Evolutionary conservation across 1,140 invertebrate genomes (phyloP).

Genomic region (Sarcophaga peregrina): DNA sequence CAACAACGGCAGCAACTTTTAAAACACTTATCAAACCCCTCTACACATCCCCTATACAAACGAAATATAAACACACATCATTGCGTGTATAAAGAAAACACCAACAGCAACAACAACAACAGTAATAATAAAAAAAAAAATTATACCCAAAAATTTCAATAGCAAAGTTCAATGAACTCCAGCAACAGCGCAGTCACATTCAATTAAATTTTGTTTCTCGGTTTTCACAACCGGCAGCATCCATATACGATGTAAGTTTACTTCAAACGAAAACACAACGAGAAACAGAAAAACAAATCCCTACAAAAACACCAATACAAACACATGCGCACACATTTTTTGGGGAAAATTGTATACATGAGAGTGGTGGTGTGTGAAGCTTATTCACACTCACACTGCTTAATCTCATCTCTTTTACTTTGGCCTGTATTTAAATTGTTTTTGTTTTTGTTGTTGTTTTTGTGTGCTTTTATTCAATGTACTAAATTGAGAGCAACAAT

Average conservation of each 20-base stretch:
- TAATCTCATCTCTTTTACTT: background rate
- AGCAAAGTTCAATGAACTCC: constrained; percentile 66
- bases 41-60: constrained; percentile 27
- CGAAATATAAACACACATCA: too few relatives aligned
- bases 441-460: background rate
- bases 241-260: background rate
- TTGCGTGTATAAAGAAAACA: too few relatives aligned
- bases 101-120: background rate
- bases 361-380: too few relatives aligned
- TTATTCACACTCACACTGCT: constrained; percentile 25
- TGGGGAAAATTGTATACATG: background rate
- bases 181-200: constrained; percentile 16
- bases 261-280: background rate
- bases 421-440: background rate
- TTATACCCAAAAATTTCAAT: constrained; percentile 62
- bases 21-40: background rate
- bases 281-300: background rate
- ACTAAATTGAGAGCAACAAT: too few relatives aligned
- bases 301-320: background rate
- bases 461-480: too few relatives aligned
- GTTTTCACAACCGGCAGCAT: background rate
- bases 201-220: too few relatives aligned
- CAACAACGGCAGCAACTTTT: background rate
- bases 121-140: background rate
- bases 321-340: constrained; percentile 20